Evolutionary conservation across 1,140 invertebrate species (phyloP).

Genomic region (Anagrus nilaparvatae): DNA sequence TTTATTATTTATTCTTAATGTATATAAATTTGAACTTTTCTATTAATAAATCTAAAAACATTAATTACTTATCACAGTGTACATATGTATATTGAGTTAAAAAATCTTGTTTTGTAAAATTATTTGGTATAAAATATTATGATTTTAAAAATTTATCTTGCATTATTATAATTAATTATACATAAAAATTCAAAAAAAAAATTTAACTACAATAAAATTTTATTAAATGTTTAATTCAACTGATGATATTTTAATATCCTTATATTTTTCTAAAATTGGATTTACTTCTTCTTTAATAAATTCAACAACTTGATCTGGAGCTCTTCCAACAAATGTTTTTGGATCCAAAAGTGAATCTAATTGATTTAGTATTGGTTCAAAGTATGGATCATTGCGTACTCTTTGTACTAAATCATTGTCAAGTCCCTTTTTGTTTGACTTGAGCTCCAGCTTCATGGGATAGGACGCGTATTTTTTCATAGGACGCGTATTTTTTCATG

Average conservation of each 20-base stretch:
- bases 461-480: conserved; percentile 84
- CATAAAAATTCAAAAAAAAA: neutral
- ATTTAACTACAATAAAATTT: neutral
- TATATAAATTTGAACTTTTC: too few relatives aligned
- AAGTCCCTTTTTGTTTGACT: conserved; percentile 79
- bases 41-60: too few relatives aligned
- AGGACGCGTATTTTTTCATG: too few relatives aligned
- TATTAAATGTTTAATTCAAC: conserved; percentile 46
- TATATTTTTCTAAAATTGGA: conserved; percentile 62
- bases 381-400: conserved; percentile 71
- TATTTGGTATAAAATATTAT: too few relatives aligned
- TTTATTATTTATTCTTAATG: too few relatives aligned
- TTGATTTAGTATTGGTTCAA: conserved; percentile 68
- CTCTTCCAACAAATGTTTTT: conserved; percentile 78
- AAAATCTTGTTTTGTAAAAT: too few relatives aligned
- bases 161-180: neutral
- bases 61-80: too few relatives aligned
- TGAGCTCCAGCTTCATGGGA: conserved; percentile 82
- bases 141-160: too few relatives aligned
- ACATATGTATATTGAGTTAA: too few relatives aligned
- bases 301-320: conserved; percentile 74
- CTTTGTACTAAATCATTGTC: conserved; percentile 87
- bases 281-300: conserved; percentile 71
- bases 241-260: conserved; percentile 36
- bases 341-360: conserved; percentile 72